Conservation (phyloP, 2,113 vertebrate genomes). For the Hemichromis elongatus region DNA sequence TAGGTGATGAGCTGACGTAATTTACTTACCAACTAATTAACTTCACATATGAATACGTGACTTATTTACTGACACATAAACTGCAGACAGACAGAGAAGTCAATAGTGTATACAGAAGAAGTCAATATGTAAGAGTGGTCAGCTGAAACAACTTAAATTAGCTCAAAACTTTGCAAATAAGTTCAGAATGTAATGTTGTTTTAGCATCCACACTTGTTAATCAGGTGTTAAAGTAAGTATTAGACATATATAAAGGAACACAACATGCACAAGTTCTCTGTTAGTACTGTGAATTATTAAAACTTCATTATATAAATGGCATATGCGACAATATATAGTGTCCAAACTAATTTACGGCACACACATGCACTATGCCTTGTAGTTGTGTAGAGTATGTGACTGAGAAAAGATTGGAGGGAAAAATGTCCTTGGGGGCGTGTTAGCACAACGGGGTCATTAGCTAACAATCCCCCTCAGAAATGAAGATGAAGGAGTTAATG, state of each 20-base stretch:
- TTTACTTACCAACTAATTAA: conserved; percentile 32
- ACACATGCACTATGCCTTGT: background rate
- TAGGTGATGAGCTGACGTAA: background rate
- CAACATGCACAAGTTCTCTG: background rate
- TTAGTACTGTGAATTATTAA: background rate
- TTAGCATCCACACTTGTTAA: conserved; percentile 1
- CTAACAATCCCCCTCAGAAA: conserved; percentile 6
- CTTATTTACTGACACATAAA: conserved; percentile 49
- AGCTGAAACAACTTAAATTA: conserved; percentile 17
- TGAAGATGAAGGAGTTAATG: background rate
- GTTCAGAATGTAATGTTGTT: conserved; percentile 8
- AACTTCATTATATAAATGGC: background rate
- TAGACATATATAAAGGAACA: background rate
- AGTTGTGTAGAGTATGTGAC: background rate
- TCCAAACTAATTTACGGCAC: background rate
- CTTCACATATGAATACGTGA: conserved; percentile 33
- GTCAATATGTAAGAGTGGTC: conserved; percentile 16
- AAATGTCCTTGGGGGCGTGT: background rate
- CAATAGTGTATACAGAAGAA: conserved; percentile 18
- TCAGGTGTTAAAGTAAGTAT: background rate
- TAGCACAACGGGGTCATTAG: conserved; percentile 10
- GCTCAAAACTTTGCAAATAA: conserved; percentile 16
- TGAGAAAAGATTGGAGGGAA: background rate
- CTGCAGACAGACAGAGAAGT: background rate
- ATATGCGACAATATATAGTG: background rate